phyloP scores from a whole-genome alignment of 2,888 invertebrate species.

The Cryptocephalus moraei region DNA sequence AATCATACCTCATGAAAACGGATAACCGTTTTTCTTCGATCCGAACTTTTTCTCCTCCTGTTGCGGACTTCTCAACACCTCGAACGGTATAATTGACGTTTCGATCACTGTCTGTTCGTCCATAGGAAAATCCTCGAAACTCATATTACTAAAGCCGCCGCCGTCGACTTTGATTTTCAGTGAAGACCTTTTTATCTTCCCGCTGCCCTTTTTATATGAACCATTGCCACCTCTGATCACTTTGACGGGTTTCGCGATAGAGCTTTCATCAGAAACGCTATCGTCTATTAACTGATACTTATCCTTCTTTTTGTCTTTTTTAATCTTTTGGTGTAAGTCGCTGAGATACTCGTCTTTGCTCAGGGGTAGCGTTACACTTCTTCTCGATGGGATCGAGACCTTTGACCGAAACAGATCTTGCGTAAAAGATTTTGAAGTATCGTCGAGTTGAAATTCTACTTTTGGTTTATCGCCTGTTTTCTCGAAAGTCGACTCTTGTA shows the following conservation, averaged over 20 bases:
- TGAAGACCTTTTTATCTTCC: constrained; percentile 26
- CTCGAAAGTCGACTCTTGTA: not conserved
- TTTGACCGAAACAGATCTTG: too few relatives aligned
- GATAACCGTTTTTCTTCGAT: constrained; percentile 42
- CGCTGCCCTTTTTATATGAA: constrained; percentile 24
- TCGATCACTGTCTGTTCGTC: constrained; percentile 45
- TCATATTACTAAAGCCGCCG: constrained; percentile 64
- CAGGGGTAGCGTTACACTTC: not conserved
- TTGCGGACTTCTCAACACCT: constrained; percentile 48
- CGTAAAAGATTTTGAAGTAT: too few relatives aligned
- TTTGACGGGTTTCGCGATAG: constrained; percentile 18
- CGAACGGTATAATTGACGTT: constrained; percentile 48
- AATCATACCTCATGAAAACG: constrained; percentile 38
- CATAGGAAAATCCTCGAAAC: constrained; percentile 63
- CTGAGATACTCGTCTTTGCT: not conserved
- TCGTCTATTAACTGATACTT: constrained; percentile 42
- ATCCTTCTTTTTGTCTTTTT: constrained; percentile 32
- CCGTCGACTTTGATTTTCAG: constrained; percentile 34
- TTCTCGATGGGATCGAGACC: not conserved
- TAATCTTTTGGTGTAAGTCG: constrained; percentile 8
- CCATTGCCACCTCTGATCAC: constrained; percentile 25
- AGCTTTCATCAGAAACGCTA: constrained; percentile 33
- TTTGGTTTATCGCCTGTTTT: not conserved
- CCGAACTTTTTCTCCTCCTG: constrained; percentile 41
- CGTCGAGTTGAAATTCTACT: not conserved